Percentiles rank a stretch among this genome's conserved stretches.
Evolutionary conservation across 1,140 invertebrate genomes (phyloP).

Genomic region (Aphis gossypii): DNA sequence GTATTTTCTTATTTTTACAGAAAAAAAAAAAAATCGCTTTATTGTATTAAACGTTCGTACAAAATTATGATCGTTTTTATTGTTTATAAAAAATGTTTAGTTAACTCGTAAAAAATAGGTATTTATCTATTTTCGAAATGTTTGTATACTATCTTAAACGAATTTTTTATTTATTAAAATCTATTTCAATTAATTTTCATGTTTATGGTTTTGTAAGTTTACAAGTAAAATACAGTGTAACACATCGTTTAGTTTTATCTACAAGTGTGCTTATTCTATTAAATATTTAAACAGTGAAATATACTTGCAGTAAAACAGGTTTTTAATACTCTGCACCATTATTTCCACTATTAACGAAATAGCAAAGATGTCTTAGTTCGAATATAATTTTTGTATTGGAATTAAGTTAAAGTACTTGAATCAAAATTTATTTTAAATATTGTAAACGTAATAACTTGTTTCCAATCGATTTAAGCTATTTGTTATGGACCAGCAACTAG

Average conservation of each 20-base stretch:
- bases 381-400: neutral
- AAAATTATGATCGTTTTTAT: neutral
- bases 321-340: neutral
- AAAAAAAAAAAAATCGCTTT: neutral
- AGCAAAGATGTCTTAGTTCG: neutral
- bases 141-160: neutral
- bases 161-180: neutral
- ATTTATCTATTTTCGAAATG: neutral
- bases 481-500: neutral
- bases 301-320: constrained; percentile 17
- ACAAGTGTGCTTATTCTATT: neutral
- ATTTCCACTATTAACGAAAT: constrained; percentile 27
- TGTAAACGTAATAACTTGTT: constrained; percentile 12
- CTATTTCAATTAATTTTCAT: neutral
- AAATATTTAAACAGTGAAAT: neutral
- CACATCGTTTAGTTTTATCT: neutral
- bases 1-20: neutral
- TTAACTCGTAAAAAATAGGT: neutral
- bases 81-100: neutral
- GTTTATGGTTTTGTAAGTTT: constrained; percentile 21
- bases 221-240: constrained; percentile 7
- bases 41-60: neutral
- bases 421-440: constrained; percentile 1
- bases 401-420: neutral
- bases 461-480: constrained; percentile 9